Evolutionary conservation across 2,797 vertebrate species (phyloP), one percentile per base, ranked within the genome.

Genomic region (Sebastes jordani): DNA sequence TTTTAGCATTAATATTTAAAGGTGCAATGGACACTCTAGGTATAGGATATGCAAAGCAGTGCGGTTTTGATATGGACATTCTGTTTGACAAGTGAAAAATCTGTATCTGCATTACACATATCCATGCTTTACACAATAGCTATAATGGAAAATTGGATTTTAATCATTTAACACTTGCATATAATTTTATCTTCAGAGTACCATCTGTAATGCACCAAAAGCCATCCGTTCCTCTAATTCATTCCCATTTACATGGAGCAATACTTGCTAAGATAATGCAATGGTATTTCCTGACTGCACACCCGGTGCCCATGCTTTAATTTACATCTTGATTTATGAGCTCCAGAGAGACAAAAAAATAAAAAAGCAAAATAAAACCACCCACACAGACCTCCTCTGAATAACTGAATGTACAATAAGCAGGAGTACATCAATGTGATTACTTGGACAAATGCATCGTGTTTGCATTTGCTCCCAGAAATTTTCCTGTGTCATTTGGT

Each of bases 241-340:
- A 78, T 72, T 74, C 58, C 66, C 46, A 9, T 71, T 70, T 55
- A 74, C 55, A 64, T 13, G 64, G 16, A 75, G 80, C 56, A 54
- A 13, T 3, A 52, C 13, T 7, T 14, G 3, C 22, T 52, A 69
- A 75, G 83, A 86, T 82, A 82, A 77, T 20, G 76, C 72, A 56
- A 20, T n/a, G 71, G 71, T 23, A 42, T 80, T 81, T 89, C 85
- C 87, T 86, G 81, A 18, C 8, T 32, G 61, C 74, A 76, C 81
- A 20, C 36, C 49, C 66, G 16, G 18, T 7, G 49, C 52, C 27
- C 27, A 6, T 5, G 75, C 76, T 83, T 74, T 87, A 13, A 90
- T 89, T 85, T 80, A 87, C 83, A 84, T 88, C 70, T 74, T 82
- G 85, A 88, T 90, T 91, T 78, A 90, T 80, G 82, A 80, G 82